Evolutionary conservation across 2,113 vertebrate species (phyloP).

Genomic region (zebrafish (Danio rerio)): DNA sequence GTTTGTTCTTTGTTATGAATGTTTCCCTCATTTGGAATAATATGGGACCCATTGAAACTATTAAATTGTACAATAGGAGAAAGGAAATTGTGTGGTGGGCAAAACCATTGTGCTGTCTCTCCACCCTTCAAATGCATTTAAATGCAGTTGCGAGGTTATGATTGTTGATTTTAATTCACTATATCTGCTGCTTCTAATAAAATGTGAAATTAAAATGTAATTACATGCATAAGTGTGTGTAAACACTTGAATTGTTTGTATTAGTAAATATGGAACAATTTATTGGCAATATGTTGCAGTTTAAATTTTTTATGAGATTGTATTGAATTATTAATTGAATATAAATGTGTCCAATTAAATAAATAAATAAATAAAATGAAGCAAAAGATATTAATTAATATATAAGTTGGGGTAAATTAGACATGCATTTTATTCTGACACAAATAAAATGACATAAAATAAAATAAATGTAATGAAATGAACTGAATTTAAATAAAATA

Average conservation of each 20-base stretch:
- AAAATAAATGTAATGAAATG: too few relatives aligned
- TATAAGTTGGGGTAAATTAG: too few relatives aligned
- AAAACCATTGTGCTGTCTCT: not conserved
- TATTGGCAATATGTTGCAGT: not conserved
- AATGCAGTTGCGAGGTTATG: not conserved
- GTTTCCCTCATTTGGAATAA: not conserved
- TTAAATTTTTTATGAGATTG: not conserved
- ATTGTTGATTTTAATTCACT: not conserved
- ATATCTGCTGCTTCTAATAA: not conserved
- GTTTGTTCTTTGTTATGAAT: not conserved
- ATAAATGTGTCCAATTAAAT: not conserved
- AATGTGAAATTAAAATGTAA: not conserved
- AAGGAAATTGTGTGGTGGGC: not conserved
- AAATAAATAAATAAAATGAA: not conserved
- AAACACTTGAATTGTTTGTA: not conserved
- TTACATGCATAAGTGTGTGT: not conserved
- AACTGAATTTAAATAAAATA: too few relatives aligned
- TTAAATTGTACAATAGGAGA: not conserved
- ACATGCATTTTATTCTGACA: too few relatives aligned
- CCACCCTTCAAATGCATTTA: not conserved
- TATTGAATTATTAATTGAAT: not conserved
- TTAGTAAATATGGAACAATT: not conserved
- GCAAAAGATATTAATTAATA: too few relatives aligned
- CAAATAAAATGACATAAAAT: too few relatives aligned
- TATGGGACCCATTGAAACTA: not conserved